Evolutionary conservation across 2,113 vertebrate genomes (phyloP).

Genomic region (Rhadina sibilatrix): DNA sequence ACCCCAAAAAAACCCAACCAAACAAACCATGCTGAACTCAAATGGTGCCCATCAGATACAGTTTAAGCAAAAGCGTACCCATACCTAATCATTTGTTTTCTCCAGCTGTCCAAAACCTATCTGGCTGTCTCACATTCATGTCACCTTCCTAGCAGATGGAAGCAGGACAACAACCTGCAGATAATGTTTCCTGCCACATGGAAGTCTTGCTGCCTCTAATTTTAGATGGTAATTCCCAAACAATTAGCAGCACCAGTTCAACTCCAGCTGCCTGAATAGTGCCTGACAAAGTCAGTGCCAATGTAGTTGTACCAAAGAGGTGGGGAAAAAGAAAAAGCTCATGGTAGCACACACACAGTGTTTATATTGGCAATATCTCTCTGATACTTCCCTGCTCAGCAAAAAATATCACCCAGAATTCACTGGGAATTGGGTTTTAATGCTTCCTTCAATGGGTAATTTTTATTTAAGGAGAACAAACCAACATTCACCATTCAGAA

Average conservation of each 20-base stretch:
- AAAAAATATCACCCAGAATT: background rate
- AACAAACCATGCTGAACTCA: background rate
- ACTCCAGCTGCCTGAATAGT: background rate
- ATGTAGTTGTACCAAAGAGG: background rate
- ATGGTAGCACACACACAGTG: fast-evolving
- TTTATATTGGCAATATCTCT: background rate
- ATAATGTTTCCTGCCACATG: background rate
- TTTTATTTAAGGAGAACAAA: background rate
- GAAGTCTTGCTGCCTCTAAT: background rate
- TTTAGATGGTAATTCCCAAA: background rate
- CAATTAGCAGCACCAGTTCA: background rate
- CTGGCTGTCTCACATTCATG: background rate
- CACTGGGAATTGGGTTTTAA: background rate
- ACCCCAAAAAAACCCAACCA: too few species aligned
- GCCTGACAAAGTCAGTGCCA: background rate
- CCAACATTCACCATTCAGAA: background rate
- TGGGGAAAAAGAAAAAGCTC: background rate
- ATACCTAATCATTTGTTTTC: background rate
- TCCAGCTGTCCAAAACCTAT: background rate
- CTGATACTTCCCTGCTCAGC: background rate
- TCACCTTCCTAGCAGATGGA: background rate
- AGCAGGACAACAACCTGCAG: background rate
- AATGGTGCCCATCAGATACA: background rate
- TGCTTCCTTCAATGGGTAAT: background rate
- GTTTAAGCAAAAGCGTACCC: background rate